Base-by-base conservation (phyloP, 2,888 invertebrate genomes). In the Ariolimax columbianus region DNA sequence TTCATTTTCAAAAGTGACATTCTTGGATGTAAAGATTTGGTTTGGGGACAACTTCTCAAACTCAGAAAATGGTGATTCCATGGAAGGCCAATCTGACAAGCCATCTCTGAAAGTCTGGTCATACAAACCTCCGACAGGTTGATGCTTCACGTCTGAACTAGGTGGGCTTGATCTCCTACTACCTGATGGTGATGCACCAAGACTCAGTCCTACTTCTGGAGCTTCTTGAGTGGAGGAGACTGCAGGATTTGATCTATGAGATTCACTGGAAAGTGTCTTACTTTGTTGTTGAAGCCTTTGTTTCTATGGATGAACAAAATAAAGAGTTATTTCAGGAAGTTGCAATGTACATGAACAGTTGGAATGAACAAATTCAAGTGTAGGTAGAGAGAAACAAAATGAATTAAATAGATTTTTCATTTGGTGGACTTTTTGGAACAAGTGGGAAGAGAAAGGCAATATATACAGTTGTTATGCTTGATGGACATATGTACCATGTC, bases 51-150 rank as follows among this genome's bases (percentile, higher is more conserved):
- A 59, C 26, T 79, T 82, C 73, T 81, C 2, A 80, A 82, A 30
- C 78, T n/a, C 70, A 79, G 38, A 36, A 86, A 88, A 17, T 85
- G 86, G 51, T n/a, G 88, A 87, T 1, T 17, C 55, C 17, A 55
- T 23, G 17, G 55, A 55, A 55, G 90, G 82, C 89, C 88, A 89
- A 77, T 89, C 89, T 4, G 88, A 89, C 19, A 84, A 78, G 6
- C 43, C 83, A 40, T 84, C 79, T 23, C 70, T 73, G 6, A n/a
- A 33, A 19, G 51, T n/a, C n/a, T 73, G 79, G n/a, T 59, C 55
- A 51, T 19, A 84, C 43, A 84, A 23, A 38, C 36, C 73, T 33
- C 36, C 36, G 38, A 43, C 55, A 33, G 38, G 23, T 30, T 9
- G 3, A 17, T 17, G 55, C 23, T 55, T 55, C 55, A 17, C 17